Evolutionary conservation across 2,888 invertebrate genomes (phyloP).

Genomic region (Scaptomyza polygonia): DNA sequence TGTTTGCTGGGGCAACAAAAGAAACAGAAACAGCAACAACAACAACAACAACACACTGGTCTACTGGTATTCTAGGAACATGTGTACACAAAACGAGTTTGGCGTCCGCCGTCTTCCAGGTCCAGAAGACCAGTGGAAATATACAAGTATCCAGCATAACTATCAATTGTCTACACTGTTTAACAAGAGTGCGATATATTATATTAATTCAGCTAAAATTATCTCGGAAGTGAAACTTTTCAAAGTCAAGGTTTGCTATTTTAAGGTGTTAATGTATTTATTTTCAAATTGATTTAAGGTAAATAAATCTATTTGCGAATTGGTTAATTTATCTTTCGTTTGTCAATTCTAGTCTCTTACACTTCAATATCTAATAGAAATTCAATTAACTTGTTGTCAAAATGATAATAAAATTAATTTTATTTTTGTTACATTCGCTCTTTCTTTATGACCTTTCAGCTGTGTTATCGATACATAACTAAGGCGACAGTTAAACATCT

Average conservation of each 20-base stretch:
- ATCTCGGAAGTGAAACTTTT: constrained; percentile 1
- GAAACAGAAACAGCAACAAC: too few species aligned
- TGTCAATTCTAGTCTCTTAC: neutral
- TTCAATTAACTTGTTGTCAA: neutral
- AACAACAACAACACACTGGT: neutral
- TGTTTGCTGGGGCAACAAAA: neutral
- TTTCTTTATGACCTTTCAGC: neutral
- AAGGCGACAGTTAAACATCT: constrained; percentile 2
- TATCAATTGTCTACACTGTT: constrained; percentile 4
- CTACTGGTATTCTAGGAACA: constrained; percentile 15
- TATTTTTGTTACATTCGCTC: neutral
- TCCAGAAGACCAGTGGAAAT: constrained; percentile 12
- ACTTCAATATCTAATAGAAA: neutral
- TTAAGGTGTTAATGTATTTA: neutral
- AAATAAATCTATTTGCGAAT: too few species aligned
- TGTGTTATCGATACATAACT: neutral
- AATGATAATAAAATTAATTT: neutral
- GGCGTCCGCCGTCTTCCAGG: neutral
- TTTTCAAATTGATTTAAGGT: too few species aligned
- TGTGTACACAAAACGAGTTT: constrained; percentile 26
- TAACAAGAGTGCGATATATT: too few species aligned
- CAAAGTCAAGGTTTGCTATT: neutral
- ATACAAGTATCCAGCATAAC: constrained; percentile 12
- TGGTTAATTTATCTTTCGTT: too few species aligned
- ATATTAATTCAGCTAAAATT: too few species aligned